Base-by-base conservation (phyloP, 2,888 invertebrate genomes). In the Micropterix aruncella region DNA sequence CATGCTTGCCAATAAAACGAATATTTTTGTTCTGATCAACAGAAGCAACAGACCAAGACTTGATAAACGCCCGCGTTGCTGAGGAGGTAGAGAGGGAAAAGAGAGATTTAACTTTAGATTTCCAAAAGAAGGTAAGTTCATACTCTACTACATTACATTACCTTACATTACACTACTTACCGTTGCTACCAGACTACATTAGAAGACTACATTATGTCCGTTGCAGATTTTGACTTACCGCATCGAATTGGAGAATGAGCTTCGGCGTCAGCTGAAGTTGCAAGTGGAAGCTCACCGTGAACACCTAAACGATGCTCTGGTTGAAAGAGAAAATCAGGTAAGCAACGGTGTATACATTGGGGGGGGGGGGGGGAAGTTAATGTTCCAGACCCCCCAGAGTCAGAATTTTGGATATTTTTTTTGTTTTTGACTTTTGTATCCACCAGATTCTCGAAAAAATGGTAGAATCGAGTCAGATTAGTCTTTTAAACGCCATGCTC, bases 211-310 rank as follows among this genome's bases (percentile, higher is more conserved):
- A n/a, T n/a, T n/a, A n/a, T n/a, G 17, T 44, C 53, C 56, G 48
- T 62, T 60, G 4, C 57, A 83, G 82, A 66, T 79, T 48, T 62
- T 85, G 45, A 67, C 74, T 55, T 67, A 83, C 37, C 76, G 77
- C 53, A 72, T 76, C 1, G 77, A 80, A 40, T 73, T 80, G 18
- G 84, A 92, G 56, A 72, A 73, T 41, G 83, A 83, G 48, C 62
- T 93, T 45, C 79, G 85, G 39, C 74, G 77, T 12, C 84, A 91
- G 55, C 60, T 97, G 47, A 85, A 86, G 57, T 75, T 86, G 43
- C 93, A 94, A 56, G 78, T 84, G 2, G 88, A 91, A 55, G 81
- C 91, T 0, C 92, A 94, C 61, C 73, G 80, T 41, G 92, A 93
- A 58, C 82, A 89, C 51, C 59, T 89, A 47, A 73, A 75, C 38